Evolutionary conservation across 2,113 vertebrate genomes (phyloP).

Genomic region (Sinocyclocheilus maitianheensis): DNA sequence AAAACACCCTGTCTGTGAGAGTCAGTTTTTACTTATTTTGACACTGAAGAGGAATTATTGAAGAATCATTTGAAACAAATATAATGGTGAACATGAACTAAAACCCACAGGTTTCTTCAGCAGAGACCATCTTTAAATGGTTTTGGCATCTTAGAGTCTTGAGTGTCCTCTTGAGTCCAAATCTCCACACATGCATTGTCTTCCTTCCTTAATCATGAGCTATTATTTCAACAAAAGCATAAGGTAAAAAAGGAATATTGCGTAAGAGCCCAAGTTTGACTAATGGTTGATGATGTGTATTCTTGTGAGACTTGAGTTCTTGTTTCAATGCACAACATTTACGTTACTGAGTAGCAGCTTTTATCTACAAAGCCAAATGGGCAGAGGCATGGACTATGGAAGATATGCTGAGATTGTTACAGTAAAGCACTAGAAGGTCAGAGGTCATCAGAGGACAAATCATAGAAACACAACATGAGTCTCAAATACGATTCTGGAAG

Average conservation of each 20-base stretch:
- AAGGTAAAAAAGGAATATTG: conserved; percentile 22
- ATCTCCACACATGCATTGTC: conserved; percentile 15
- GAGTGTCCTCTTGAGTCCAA: conserved; percentile 8
- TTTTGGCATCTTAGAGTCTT: conserved; percentile 23
- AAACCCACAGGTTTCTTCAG: conserved; percentile 18
- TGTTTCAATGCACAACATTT: conserved; percentile 82
- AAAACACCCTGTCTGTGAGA: conserved; percentile 76
- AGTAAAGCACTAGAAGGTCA: conserved; percentile 69
- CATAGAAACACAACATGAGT: conserved; percentile 29
- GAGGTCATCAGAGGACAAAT: conserved; percentile 58
- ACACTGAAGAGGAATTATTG: conserved; percentile 33
- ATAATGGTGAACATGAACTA: conserved; percentile 18
- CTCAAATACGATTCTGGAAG: conserved; percentile 42
- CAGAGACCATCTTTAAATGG: conserved; percentile 15
- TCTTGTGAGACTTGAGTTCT: conserved; percentile 64
- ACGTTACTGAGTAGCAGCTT: conserved; percentile 75
- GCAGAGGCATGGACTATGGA: conserved; percentile 73
- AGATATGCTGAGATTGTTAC: conserved; percentile 62
- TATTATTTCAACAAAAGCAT: conserved; percentile 7
- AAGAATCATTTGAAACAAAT: conserved; percentile 23
- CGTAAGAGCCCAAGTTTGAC: conserved; percentile 27
- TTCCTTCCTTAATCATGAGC: conserved; percentile 1
- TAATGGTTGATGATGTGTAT: neutral
- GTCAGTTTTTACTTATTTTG: conserved; percentile 56
- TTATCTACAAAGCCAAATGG: conserved; percentile 88